Conservation (phyloP, 2,888 invertebrate genomes). For the Gasteruption jaculator region DNA sequence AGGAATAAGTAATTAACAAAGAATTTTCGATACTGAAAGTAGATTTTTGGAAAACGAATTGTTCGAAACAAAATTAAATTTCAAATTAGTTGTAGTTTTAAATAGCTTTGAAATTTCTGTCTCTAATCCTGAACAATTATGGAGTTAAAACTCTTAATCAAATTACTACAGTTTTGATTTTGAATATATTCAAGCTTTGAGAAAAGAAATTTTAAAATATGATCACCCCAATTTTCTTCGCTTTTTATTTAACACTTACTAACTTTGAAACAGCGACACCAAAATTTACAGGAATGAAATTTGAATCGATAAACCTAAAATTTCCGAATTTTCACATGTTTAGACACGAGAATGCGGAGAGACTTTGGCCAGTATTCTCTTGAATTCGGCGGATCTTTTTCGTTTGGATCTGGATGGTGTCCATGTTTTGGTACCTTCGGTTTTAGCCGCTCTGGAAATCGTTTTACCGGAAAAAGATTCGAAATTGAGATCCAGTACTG, state of each 20-base stretch:
- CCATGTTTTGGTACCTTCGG: slow-evolving; percentile 83
- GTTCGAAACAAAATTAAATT: no score
- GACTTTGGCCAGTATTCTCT: slow-evolving; percentile 81
- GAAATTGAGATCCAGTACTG: slow-evolving; percentile 65
- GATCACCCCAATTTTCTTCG: no score
- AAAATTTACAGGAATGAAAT: no score
- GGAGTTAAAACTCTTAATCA: neutral
- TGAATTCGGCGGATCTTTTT: slow-evolving; percentile 84
- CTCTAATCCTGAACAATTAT: no score
- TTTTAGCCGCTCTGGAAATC: slow-evolving; percentile 84
- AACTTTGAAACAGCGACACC: no score
- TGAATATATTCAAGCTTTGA: neutral
- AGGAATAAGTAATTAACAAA: no score
- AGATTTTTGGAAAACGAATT: no score
- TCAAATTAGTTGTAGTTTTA: no score
- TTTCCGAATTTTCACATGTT: slow-evolving; percentile 19
- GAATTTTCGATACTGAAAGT: no score
- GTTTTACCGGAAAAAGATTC: slow-evolving; percentile 84
- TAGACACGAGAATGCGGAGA: slow-evolving; percentile 63
- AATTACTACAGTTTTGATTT: slow-evolving; percentile 1
- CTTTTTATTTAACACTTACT: neutral
- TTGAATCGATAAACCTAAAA: no score
- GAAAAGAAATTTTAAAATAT: neutral
- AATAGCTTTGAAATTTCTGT: no score
- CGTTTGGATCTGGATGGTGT: slow-evolving; percentile 89